Evolutionary conservation across 1,140 invertebrate species (phyloP), one percentile per base, ranked within the genome.

Genomic region (Aphis gossypii): DNA sequence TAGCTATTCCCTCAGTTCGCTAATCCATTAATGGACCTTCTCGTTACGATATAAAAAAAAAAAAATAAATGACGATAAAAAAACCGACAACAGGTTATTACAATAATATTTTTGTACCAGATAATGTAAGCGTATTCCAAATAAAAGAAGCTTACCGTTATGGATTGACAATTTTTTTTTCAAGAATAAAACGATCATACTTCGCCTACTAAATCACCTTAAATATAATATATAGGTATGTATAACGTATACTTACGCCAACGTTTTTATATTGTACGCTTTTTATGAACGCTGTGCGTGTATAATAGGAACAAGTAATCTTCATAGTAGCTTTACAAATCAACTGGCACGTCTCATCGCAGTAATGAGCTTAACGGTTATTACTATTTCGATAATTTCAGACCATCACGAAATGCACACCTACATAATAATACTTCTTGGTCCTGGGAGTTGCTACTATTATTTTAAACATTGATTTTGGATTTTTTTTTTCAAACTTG

Each of bases 11-110:
- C 20, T 23, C 8, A 25, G 48, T 89, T 54, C 30, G 87, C 87
- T 89, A 89, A 89, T 89, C 87, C 87, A 89, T 54, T 89, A 89
- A 89, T 89, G 87, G 87, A 38, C 48, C 48, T 38, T 23, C 87
- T 89, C 87, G 48, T 89, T 54, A 89, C 20, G n/a, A 89, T 20
- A 38, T 11, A 51, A 20, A 51, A 38, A 51, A 89, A 54, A 89
- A 48, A 86, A 46, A 51, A 83, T 38, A 83, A 14, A 51, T 51
- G 48, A 51, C 48, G 18, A 51, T 38, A 83, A 35, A 86, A 86
- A 35, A 54, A 35, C n/a, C 20, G 86, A 89, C 87, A 89, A 54
- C 87, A 54, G 46, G n/a, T 54, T 89, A 89, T 89, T 89, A 54
- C 46, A 25, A 89, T 89, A 54, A 54, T 35, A 35, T 89, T 54